phyloP scores from a whole-genome alignment of 2,888 invertebrate genomes.

The Lissocephala sabroskyi region DNA sequence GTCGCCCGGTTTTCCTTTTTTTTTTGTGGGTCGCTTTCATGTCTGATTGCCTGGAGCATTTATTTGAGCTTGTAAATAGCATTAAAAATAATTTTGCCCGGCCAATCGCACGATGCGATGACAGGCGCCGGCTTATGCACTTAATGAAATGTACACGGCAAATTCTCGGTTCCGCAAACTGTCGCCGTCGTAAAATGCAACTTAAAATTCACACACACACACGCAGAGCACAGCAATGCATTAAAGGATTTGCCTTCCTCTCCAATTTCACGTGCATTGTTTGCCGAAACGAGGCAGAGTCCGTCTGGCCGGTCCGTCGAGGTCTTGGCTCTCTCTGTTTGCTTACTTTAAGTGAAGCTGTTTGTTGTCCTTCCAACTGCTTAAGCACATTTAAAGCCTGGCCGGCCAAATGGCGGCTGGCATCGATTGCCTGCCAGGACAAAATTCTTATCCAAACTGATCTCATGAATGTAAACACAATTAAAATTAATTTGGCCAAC shows the following conservation, averaged over 20 bases:
- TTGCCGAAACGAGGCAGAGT: too few relatives aligned
- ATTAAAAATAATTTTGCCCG: constrained; percentile 62
- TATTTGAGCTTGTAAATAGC: constrained; percentile 58
- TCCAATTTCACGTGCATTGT: neutral
- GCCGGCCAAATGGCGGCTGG: too few relatives aligned
- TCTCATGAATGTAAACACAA: too few relatives aligned
- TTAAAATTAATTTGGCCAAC: too few relatives aligned
- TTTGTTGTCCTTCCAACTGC: too few relatives aligned
- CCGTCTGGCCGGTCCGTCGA: too few relatives aligned
- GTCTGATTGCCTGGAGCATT: constrained; percentile 43
- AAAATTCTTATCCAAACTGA: too few relatives aligned
- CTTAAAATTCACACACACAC: constrained; percentile 45
- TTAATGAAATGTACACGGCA: constrained; percentile 66
- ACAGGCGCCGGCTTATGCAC: constrained; percentile 57
- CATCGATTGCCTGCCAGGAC: too few relatives aligned
- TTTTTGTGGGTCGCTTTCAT: constrained; percentile 14
- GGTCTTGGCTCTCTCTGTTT: too few relatives aligned
- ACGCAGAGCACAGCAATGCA: constrained; percentile 12
- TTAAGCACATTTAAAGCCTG: too few relatives aligned
- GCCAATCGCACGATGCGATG: constrained; percentile 38
- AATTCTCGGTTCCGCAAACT: constrained; percentile 5
- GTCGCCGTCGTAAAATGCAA: constrained; percentile 44
- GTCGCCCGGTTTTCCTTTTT: neutral
- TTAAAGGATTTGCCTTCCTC: constrained; percentile 43
- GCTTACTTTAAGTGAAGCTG: too few relatives aligned